A percentile compares a stretch with the other conserved stretches of the same genome.
Evolutionary conservation across 2,888 invertebrate species (phyloP).

Genomic region (Diarsia rubi): DNA sequence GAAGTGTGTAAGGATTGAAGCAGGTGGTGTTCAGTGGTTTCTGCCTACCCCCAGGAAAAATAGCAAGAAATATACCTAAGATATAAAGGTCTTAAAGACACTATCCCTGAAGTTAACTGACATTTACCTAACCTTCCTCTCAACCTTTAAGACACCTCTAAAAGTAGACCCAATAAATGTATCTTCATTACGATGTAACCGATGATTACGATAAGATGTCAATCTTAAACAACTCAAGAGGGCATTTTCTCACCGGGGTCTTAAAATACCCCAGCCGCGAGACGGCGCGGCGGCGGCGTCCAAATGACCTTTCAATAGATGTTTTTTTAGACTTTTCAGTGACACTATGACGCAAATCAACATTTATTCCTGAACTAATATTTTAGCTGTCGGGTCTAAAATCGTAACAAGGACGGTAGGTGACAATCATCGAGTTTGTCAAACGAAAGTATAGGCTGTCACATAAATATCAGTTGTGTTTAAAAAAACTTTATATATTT

Average conservation of each 20-base stretch:
- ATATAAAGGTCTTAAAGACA: background rate
- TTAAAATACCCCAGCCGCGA: constrained; percentile 54
- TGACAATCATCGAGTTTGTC: constrained; percentile 46
- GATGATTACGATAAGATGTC: too few relatives aligned
- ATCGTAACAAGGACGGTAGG: constrained; percentile 46
- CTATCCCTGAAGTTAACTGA: constrained; percentile 2
- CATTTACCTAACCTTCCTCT: constrained; percentile 23
- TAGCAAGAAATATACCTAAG: background rate
- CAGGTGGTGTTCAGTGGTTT: too few relatives aligned
- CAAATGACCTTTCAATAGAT: constrained; percentile 65
- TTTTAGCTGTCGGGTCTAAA: constrained; percentile 60
- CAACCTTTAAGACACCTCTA: constrained; percentile 25
- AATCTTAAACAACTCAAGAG: constrained; percentile 7
- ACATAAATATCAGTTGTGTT: constrained; percentile 1
- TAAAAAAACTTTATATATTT: constrained; percentile 1
- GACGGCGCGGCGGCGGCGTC: constrained; percentile 76
- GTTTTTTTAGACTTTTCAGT: constrained; percentile 64
- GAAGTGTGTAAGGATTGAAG: too few relatives aligned
- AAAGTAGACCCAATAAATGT: constrained; percentile 30
- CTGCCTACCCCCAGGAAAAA: too few relatives aligned
- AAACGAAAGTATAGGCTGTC: constrained; percentile 14
- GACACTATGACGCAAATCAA: constrained; percentile 62
- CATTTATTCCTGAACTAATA: constrained; percentile 60
- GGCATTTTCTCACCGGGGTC: constrained; percentile 31
- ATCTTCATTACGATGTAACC: constrained; percentile 6